Percentiles rank a stretch among this genome's conserved stretches.
Evolutionary conservation across 2,888 invertebrate species (phyloP).

Genomic region (Malthinus seriepunctatus): DNA sequence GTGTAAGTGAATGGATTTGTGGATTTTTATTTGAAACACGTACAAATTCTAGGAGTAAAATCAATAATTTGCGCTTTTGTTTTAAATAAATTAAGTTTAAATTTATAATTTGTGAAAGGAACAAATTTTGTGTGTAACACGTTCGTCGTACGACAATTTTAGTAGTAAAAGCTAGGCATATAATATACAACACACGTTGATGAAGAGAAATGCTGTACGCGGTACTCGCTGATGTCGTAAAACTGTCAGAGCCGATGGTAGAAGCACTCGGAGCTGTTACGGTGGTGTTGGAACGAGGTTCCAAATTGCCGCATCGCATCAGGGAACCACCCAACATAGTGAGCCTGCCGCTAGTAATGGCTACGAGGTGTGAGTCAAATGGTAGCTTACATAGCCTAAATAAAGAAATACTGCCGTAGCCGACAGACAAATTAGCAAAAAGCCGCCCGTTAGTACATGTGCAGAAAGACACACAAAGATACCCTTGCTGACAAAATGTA

Average conservation of each 20-base stretch:
- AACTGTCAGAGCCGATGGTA: slow-evolving; percentile 49
- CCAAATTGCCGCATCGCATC: slow-evolving; percentile 47
- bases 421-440: slow-evolving; percentile 55
- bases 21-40: background rate
- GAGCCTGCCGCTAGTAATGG: slow-evolving; percentile 45
- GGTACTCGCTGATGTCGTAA: slow-evolving; percentile 46
- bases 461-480: slow-evolving; percentile 44
- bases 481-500: slow-evolving; percentile 41
- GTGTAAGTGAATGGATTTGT: background rate
- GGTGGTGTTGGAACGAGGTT: slow-evolving; percentile 44
- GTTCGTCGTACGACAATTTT: slow-evolving; percentile 19
- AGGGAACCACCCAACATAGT: slow-evolving; percentile 41
- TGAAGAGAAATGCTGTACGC: slow-evolving; percentile 50
- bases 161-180: slow-evolving; percentile 21
- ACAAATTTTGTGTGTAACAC: slow-evolving; percentile 15
- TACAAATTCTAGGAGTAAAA: too few relatives aligned
- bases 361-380: slow-evolving; percentile 52
- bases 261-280: slow-evolving; percentile 47
- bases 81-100: background rate
- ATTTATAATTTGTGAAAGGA: background rate
- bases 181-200: slow-evolving; percentile 41
- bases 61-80: too few relatives aligned
- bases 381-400: slow-evolving; percentile 48
- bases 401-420: slow-evolving; percentile 54
- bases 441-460: slow-evolving; percentile 38